These are phyloP conservation scores for Sternotherus odoratus DNA, from an alignment of 2,797 vertebrate species.

Conservation along the genomic window DNA sequence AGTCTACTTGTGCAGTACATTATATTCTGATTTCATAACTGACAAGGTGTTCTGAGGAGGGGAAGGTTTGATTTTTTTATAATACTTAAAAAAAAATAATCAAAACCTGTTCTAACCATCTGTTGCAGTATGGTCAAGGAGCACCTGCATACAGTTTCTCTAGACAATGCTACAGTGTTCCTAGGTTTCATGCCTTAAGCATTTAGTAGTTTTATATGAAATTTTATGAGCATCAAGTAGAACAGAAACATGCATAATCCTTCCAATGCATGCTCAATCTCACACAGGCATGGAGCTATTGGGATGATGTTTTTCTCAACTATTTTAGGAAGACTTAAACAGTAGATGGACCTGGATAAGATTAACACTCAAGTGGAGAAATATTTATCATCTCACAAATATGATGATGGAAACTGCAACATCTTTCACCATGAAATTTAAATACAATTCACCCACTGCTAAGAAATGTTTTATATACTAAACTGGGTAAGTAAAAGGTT, in stretches of 20 bases:
- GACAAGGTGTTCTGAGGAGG: neutral
- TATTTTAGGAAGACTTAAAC: neutral
- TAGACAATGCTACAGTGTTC: conserved; percentile 69
- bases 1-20: neutral
- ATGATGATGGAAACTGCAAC: neutral
- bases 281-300: accelerated
- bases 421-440: neutral
- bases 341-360: neutral
- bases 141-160: conserved; percentile 64
- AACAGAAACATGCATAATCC: neutral
- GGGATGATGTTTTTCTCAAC: neutral
- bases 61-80: neutral
- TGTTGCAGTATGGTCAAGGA: conserved; percentile 37
- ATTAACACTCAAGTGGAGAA: accelerated
- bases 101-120: conserved; percentile 65
- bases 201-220: conserved; percentile 62
- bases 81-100: neutral
- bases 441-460: neutral
- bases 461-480: neutral
- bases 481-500: neutral
- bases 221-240: conserved; percentile 59
- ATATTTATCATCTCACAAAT: neutral
- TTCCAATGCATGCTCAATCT: neutral
- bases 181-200: conserved; percentile 62
- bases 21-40: neutral